Percentiles rank a stretch among this genome's conserved stretches.
Evolutionary conservation across 2,113 vertebrate genomes (phyloP).

Genomic region (Pseudopipra pipra): DNA sequence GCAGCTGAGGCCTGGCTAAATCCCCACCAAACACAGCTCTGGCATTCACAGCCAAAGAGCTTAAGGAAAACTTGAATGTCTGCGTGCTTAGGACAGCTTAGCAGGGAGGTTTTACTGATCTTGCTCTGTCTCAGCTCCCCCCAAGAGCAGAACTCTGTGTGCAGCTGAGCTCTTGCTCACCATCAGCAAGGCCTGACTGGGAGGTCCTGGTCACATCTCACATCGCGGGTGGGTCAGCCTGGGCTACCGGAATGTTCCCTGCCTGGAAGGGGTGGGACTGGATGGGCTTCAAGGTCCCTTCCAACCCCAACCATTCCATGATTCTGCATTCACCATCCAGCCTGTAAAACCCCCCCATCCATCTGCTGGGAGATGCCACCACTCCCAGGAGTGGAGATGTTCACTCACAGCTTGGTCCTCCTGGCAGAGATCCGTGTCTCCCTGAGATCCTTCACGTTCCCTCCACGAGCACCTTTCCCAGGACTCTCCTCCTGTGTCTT

Average conservation of each 20-base stretch:
- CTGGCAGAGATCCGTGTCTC: neutral
- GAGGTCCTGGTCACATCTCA: neutral
- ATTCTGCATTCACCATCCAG: neutral
- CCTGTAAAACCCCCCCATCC: neutral
- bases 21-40: neutral
- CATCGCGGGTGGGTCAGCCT: fast-evolving
- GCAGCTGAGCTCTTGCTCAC: neutral
- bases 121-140: neutral
- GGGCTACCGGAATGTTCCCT: fast-evolving
- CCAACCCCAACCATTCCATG: neutral
- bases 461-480: fast-evolving
- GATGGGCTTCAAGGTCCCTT: neutral
- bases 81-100: neutral
- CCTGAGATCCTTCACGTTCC: fast-evolving
- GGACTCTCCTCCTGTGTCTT: neutral
- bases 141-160: neutral
- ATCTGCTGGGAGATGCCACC: neutral
- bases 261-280: neutral
- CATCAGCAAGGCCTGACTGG: fast-evolving
- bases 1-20: neutral
- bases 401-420: neutral
- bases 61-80: neutral
- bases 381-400: fast-evolving
- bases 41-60: neutral
- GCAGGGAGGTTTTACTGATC: neutral